Conservation (phyloP, 1,140 invertebrate species). For the roundworm (Caenorhabditis elegans) region DNA sequence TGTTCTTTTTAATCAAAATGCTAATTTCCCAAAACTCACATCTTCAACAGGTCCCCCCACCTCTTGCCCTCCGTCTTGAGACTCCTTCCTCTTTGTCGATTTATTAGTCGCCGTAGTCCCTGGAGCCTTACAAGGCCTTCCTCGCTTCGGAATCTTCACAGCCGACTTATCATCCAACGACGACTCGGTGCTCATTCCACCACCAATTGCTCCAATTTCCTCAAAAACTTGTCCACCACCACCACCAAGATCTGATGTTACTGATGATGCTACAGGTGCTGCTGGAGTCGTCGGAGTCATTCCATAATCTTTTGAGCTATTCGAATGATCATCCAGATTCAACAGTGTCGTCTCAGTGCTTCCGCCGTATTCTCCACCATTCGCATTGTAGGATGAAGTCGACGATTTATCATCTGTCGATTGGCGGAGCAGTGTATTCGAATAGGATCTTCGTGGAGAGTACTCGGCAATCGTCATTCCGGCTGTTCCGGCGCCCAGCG, state of each 20-base stretch:
- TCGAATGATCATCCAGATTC: conserved; percentile 2
- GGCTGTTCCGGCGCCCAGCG: not conserved
- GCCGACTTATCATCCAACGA: not conserved
- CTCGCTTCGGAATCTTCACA: not conserved
- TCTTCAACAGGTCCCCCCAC: too few relatives aligned
- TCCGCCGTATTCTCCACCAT: conserved; percentile 5
- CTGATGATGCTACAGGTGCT: too few relatives aligned
- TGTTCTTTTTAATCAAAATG: too few relatives aligned
- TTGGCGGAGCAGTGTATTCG: not conserved
- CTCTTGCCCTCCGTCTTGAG: not conserved
- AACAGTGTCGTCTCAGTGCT: conserved; percentile 8
- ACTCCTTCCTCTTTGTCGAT: not conserved
- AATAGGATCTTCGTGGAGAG: not conserved
- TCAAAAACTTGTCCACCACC: not conserved
- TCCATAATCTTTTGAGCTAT: not conserved
- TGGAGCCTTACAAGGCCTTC: not conserved
- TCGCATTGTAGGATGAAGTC: not conserved
- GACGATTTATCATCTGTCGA: conserved; percentile 8
- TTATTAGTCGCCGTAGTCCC: not conserved
- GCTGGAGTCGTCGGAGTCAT: not conserved
- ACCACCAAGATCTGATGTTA: too few relatives aligned
- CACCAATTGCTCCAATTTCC: not conserved
- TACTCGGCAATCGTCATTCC: conserved; percentile 9
- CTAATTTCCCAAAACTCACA: too few relatives aligned
- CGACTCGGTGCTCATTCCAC: not conserved